Conservation (phyloP, 2,113 vertebrate genomes). For the Puffinus mauretanicus region DNA sequence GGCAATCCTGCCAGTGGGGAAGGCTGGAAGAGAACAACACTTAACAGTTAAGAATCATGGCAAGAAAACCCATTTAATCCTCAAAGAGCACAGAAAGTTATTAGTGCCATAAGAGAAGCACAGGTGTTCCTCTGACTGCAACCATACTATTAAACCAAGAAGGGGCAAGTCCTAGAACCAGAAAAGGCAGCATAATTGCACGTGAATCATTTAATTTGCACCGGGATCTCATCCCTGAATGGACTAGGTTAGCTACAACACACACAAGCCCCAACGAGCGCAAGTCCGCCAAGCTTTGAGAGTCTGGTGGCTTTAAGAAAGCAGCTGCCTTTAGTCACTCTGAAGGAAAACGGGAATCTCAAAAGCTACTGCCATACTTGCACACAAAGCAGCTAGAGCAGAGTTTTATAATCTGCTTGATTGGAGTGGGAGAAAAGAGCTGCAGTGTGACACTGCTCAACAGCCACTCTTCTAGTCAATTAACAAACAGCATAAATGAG, state of each 20-base stretch:
- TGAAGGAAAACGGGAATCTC: background rate
- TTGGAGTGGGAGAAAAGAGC: background rate
- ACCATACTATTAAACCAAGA: background rate
- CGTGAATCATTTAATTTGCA: accelerated
- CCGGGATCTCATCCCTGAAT: background rate
- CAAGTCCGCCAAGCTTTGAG: background rate
- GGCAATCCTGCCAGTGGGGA: conserved; percentile 96
- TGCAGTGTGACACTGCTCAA: background rate
- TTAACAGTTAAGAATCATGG: accelerated
- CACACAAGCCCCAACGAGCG: accelerated
- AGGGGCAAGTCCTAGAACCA: background rate
- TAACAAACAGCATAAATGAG: background rate
- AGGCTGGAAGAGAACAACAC: conserved; percentile 77
- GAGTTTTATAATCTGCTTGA: background rate
- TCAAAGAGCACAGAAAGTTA: background rate
- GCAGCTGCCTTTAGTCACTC: background rate
- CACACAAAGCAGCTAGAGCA: background rate
- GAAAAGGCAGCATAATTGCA: background rate
- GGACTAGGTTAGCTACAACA: background rate
- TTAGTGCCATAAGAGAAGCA: accelerated
- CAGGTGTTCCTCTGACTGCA: background rate
- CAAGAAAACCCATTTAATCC: background rate
- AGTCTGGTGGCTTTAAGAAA: background rate
- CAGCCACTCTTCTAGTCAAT: background rate
- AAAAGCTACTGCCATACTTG: background rate